These are phyloP conservation scores for Sebastes cheni DNA, from an alignment of 2,797 vertebrate species.

Conservation along the genomic window DNA sequence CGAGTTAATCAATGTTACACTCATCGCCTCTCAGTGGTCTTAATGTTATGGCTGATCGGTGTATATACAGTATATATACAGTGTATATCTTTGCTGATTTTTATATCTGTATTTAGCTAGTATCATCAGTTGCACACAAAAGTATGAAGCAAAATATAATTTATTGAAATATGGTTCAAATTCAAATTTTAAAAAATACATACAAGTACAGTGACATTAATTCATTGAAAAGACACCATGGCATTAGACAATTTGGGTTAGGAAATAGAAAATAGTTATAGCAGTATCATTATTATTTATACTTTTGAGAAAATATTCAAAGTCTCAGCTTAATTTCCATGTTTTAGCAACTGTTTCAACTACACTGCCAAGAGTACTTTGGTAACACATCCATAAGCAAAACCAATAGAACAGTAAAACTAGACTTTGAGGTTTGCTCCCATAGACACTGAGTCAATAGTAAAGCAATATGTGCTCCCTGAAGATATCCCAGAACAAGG, in stretches of 20 bases:
- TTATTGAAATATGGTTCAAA: conserved; percentile 57
- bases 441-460: not conserved
- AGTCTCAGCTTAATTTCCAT: not conserved
- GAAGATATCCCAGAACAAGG: not conserved
- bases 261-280: not conserved
- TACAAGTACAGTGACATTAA: not conserved
- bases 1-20: too few species aligned
- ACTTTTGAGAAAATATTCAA: not conserved
- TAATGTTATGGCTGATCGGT: too few species aligned
- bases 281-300: not conserved
- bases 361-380: not conserved
- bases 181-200: not conserved
- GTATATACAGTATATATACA: too few species aligned
- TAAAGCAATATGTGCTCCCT: not conserved
- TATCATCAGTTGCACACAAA: not conserved
- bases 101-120: not conserved
- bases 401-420: not conserved
- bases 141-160: conserved; percentile 36
- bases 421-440: not conserved
- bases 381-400: not conserved
- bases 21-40: too few species aligned
- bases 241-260: not conserved
- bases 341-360: not conserved
- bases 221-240: not conserved
- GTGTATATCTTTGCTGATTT: not conserved